Base-by-base conservation (phyloP, 2,888 invertebrate species). In the Meta bourneti region DNA sequence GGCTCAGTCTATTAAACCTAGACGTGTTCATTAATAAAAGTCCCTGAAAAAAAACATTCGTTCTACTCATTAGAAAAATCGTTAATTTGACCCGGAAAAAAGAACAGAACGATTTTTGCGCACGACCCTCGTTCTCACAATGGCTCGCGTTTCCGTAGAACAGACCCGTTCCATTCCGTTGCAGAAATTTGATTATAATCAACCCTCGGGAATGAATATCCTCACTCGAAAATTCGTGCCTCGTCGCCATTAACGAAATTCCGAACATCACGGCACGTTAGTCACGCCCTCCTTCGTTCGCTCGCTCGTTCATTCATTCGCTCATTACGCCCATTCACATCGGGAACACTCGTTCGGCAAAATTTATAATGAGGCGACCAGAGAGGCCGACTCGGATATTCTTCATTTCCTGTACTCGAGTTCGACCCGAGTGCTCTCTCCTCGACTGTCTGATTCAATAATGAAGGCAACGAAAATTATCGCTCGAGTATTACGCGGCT, bases 181-280 rank as follows among this genome's bases (percentile, higher is more conserved):
- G 61, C 61, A 61, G 11, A 61, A 13, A 61, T 61, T 61, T 61
- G 61, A 61, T 61, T 61, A 61, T 61, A 9, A 61, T 61, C 61
- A 61, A n/a, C 13, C 61, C 61, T 61, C 61, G 61, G n/a, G 13
- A 61, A 61, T 61, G 61, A 61, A 61, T 61, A 61, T 61, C 61
- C 61, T 9, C 74, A 75, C 84, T 71, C 51, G 51, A 82, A 54
- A 84, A 52, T 84, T 75, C 84, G 84, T 84, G 84, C 84, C 34
- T 54, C 54, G 34, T 16, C 72, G 48, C 84, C n/a, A 84, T 84
- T 84, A 84, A 75, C 84, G 75, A 74, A 83, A 20, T 74, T 74
- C 74, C 34, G 34, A 9, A 48, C 74, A n/a, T 20, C 72, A 74
- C 54, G 84, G 54, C 48, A n/a, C 54, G 34, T 48, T 20, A 74